Base-by-base conservation (phyloP, 2,797 vertebrate species). In the Cetoscarus ocellatus region DNA sequence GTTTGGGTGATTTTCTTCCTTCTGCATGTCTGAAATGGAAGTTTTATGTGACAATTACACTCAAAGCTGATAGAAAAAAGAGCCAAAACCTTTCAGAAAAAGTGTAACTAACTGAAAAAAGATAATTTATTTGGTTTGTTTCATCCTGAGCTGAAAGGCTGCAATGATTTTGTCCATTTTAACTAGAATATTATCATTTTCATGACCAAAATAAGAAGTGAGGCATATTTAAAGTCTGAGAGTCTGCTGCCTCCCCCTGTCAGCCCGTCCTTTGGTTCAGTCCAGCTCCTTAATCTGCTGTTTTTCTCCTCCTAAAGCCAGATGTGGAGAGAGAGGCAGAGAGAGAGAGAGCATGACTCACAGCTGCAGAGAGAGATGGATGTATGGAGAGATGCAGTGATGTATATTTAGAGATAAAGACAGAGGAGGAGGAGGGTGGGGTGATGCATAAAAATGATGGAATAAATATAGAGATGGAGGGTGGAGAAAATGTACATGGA, bases 251-350 rank as follows among this genome's bases (percentile, higher is more conserved):
- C 0, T 0, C 9, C 54, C 66, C 82, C 63, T 5, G 3, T 13
- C 5, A 3, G 9, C 1, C 0, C 0, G 0, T 0, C 0, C 0
- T 0, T 0, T 88, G 80, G 85, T 74, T 60, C 38, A 51, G 66
- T 79, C 90, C 82, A 12, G 10, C 14, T 72, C 69, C 72, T 73
- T 85, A 85, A 87, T 90, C 80, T 86, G 77, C 78, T 83, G 90
- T 75, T 86, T 84, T 77, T 82, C 79, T 72, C 74, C 77, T 81
- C 83, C 78, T 61, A 43, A 34, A 82, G 49, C 80, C 88, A 90
- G 88, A 92, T 89, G 88, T 90, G 86, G 69, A 56, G 76, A 80
- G 73, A 75, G 58, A 77, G n/a, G n/a, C n/a, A n/a, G 53, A 62
- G 63, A 13, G 14, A 18, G 63, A 69, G 60, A 67, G 73, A 63